A percentile compares a stretch with the other conserved stretches of the same genome.
These are phyloP conservation scores for Drosophila dunni DNA, from an alignment of 1,140 invertebrate species.

Conservation along the genomic window DNA sequence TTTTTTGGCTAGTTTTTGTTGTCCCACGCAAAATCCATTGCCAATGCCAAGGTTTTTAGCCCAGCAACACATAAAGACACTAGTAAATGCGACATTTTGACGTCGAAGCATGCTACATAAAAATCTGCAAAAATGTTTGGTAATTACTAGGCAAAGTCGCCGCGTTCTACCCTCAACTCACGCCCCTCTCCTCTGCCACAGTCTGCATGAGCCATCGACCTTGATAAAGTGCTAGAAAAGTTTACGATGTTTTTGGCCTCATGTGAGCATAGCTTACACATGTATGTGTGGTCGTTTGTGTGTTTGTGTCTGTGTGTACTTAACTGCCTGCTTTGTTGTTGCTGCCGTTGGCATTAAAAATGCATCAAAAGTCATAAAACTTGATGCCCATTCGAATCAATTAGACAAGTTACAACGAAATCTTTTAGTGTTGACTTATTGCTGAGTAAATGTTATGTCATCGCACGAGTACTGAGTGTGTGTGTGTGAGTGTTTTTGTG, in stretches of 20 bases:
- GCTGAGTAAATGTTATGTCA: constrained; percentile 65
- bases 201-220: constrained; percentile 10
- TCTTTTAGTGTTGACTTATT: constrained; percentile 33
- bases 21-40: constrained; percentile 19
- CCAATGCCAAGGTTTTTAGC: constrained; percentile 27
- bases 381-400: constrained; percentile 44
- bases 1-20: constrained; percentile 22
- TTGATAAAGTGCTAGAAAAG: constrained; percentile 32
- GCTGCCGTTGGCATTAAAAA: constrained; percentile 59
- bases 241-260: constrained; percentile 39
- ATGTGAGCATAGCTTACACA: neutral
- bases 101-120: constrained; percentile 10
- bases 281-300: neutral
- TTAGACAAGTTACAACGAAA: constrained; percentile 40
- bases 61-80: constrained; percentile 6
- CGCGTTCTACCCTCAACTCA: neutral
- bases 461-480: constrained; percentile 2
- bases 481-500: neutral
- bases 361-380: constrained; percentile 52
- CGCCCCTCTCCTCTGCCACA: neutral
- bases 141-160: constrained; percentile 35
- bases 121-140: constrained; percentile 23
- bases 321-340: constrained; percentile 31
- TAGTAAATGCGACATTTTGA: constrained; percentile 15
- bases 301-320: constrained; percentile 14